Conservation (phyloP, 2,888 invertebrate species). For the Ophonus ardosiacus region DNA sequence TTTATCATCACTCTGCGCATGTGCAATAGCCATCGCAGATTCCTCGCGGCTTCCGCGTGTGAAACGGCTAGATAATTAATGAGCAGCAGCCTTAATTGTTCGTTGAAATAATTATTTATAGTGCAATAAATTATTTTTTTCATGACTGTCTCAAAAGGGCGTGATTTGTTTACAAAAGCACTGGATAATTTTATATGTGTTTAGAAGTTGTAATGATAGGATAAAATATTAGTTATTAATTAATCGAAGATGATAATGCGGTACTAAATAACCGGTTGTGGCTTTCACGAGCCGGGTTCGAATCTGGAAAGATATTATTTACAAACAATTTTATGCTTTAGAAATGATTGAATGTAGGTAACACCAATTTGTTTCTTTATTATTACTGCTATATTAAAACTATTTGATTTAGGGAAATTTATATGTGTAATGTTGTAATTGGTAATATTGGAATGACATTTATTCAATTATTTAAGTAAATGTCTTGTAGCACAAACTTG, state of each 20-base stretch:
- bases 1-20: slow-evolving; percentile 1
- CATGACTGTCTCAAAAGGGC: slow-evolving; percentile 43
- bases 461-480: too few species aligned
- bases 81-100: slow-evolving; percentile 51
- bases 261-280: too few species aligned
- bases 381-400: too few species aligned
- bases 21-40: slow-evolving; percentile 16
- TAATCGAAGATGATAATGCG: not conserved
- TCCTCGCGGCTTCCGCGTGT: slow-evolving; percentile 43
- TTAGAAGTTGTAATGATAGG: slow-evolving; percentile 33
- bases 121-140: slow-evolving; percentile 57
- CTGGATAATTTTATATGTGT: slow-evolving; percentile 59
- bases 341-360: too few species aligned
- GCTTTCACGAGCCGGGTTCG: too few species aligned
- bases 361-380: too few species aligned
- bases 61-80: slow-evolving; percentile 56
- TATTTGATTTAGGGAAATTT: too few species aligned
- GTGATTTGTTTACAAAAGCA: slow-evolving; percentile 59
- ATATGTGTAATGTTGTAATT: too few species aligned
- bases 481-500: too few species aligned
- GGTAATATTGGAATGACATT: too few species aligned
- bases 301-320: too few species aligned
- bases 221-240: slow-evolving; percentile 35
- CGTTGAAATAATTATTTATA: slow-evolving; percentile 60
- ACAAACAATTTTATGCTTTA: too few species aligned